Conservation (phyloP, 37 sponge, comb jelly and placozoan genomes). For the Ianthella basta region DNA sequence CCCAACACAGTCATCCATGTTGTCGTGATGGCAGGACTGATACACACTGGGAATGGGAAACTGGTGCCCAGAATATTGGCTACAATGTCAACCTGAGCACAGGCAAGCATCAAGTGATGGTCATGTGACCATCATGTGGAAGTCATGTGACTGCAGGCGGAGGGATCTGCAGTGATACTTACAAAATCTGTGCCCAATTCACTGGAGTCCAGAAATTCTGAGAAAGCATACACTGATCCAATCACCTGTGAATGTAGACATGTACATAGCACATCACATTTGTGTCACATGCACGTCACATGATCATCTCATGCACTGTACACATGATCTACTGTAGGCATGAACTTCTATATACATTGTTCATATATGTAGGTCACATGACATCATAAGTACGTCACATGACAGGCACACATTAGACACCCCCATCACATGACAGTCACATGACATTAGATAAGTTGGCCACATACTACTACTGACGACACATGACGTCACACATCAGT, state of each 20-base stretch:
- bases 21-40: conserved; percentile 25
- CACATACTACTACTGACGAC: too few species aligned
- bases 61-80: conserved; percentile 67
- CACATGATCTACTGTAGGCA: neutral
- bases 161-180: neutral
- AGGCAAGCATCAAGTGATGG: neutral
- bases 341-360: too few species aligned
- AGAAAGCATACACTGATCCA: neutral
- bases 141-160: neutral
- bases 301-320: neutral
- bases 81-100: conserved; percentile 1
- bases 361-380: too few species aligned
- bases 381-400: too few species aligned
- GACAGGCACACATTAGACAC: neutral
- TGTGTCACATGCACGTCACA: neutral
- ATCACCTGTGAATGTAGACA: neutral
- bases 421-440: neutral
- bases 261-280: neutral
- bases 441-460: too few species aligned
- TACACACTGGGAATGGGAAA: conserved; percentile 68
- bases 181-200: neutral
- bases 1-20: conserved; percentile 66
- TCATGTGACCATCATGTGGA: neutral
- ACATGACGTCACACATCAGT: too few species aligned
- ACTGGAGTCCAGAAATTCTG: neutral